Evolutionary conservation across 2,797 vertebrate species (phyloP).

Genomic region (Premnoplex brunnescens): DNA sequence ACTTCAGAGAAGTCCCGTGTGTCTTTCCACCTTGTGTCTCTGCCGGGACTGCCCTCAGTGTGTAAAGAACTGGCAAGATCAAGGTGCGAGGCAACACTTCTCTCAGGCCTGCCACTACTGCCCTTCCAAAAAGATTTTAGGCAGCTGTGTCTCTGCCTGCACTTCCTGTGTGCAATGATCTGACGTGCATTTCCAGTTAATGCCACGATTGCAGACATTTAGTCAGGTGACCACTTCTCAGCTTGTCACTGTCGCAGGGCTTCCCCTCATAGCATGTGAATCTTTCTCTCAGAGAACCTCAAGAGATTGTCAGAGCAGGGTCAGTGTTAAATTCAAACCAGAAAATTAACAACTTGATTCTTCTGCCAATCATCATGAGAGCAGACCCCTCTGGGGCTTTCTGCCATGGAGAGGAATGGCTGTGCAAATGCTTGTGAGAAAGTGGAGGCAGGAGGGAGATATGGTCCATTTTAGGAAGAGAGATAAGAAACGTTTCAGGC

Average conservation of each 20-base stretch:
- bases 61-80: background rate
- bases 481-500: conserved; percentile 22
- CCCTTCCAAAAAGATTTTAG: background rate
- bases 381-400: background rate
- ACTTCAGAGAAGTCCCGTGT: background rate
- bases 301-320: background rate
- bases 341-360: background rate
- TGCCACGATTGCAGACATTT: rapidly evolving
- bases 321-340: background rate
- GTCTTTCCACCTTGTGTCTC: background rate
- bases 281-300: background rate
- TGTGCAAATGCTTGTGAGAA: background rate
- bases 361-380: background rate
- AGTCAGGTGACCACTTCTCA: background rate
- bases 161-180: background rate
- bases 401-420: background rate
- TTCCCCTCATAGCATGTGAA: rapidly evolving
- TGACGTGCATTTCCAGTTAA: background rate
- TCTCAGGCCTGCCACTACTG: background rate
- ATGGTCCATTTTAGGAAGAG: background rate
- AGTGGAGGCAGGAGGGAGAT: background rate
- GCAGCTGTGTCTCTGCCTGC: background rate
- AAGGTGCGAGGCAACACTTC: background rate
- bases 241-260: background rate
- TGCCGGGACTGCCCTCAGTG: background rate